phyloP scores from a whole-genome alignment of 2,113 vertebrate species.

The Puffinus mauretanicus region DNA sequence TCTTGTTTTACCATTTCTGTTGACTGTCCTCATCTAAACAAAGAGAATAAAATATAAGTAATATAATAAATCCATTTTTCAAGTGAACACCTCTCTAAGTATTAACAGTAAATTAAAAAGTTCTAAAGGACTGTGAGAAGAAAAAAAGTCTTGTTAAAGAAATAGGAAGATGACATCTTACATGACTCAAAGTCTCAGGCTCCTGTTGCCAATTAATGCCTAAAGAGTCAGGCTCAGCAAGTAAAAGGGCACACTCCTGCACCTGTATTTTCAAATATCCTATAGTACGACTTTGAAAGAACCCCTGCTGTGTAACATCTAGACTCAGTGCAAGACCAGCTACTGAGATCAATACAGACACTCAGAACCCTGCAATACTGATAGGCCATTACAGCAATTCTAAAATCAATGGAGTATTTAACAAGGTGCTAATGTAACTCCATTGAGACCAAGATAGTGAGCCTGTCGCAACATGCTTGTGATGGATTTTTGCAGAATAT shows the following conservation, averaged over 20 bases:
- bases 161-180: background rate
- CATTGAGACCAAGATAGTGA: background rate
- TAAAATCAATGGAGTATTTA: slow-evolving; percentile 49
- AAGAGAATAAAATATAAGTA: background rate
- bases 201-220: background rate
- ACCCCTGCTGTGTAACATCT: background rate
- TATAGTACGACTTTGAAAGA: background rate
- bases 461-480: background rate
- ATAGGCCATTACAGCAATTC: slow-evolving; percentile 27
- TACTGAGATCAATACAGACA: slow-evolving; percentile 19
- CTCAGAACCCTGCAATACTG: slow-evolving; percentile 11
- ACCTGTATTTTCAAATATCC: background rate
- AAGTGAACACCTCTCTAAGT: background rate
- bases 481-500: background rate
- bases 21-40: background rate
- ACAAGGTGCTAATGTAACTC: slow-evolving; percentile 13
- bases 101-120: background rate
- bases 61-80: background rate
- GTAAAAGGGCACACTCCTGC: background rate
- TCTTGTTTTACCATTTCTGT: background rate
- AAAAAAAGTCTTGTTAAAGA: background rate
- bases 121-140: background rate
- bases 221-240: background rate
- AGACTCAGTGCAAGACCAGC: background rate
- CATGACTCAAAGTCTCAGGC: background rate